Percentiles rank a stretch among this genome's conserved stretches.
Conservation (phyloP, 2,888 invertebrate genomes). For the Pegoplata infirma region DNA sequence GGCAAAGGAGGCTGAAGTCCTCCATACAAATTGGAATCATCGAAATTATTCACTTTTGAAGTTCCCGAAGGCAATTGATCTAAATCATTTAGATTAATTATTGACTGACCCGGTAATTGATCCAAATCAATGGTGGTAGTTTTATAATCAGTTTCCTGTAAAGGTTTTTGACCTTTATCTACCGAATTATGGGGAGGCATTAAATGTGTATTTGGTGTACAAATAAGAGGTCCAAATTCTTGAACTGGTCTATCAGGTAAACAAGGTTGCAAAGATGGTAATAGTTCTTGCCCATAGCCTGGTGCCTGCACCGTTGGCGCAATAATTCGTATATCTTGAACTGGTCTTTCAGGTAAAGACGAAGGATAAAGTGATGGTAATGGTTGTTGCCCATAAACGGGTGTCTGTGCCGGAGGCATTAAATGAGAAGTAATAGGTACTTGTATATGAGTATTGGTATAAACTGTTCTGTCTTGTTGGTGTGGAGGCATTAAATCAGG, state of each 20-base stretch:
- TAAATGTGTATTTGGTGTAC: constrained; percentile 33
- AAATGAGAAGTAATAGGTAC: constrained; percentile 17
- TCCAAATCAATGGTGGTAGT: constrained; percentile 50
- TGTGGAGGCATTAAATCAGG: constrained; percentile 54
- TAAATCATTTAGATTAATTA: constrained; percentile 33
- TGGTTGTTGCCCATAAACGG: not conserved
- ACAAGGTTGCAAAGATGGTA: not conserved
- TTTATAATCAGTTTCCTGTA: constrained; percentile 38
- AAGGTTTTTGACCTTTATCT: constrained; percentile 46
- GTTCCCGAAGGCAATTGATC: constrained; percentile 38
- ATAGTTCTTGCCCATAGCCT: not conserved
- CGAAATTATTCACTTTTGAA: constrained; percentile 33
- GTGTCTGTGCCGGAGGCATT: constrained; percentile 7
- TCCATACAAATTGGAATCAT: constrained; percentile 62
- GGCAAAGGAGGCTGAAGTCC: constrained; percentile 65
- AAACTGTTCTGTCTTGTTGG: constrained; percentile 31
- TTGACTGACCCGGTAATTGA: constrained; percentile 34
- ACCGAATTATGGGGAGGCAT: constrained; percentile 39
- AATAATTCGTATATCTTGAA: not conserved
- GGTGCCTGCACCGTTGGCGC: constrained; percentile 2
- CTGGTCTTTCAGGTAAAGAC: not conserved
- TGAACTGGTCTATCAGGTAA: not conserved
- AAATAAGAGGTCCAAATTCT: too few species aligned
- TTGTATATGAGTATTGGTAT: constrained; percentile 29
- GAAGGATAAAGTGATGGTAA: not conserved